Percentiles rank a stretch among this genome's conserved stretches.
Evolutionary conservation across 2,797 vertebrate genomes (phyloP).

Genomic region (Aulostomus chinensis): DNA sequence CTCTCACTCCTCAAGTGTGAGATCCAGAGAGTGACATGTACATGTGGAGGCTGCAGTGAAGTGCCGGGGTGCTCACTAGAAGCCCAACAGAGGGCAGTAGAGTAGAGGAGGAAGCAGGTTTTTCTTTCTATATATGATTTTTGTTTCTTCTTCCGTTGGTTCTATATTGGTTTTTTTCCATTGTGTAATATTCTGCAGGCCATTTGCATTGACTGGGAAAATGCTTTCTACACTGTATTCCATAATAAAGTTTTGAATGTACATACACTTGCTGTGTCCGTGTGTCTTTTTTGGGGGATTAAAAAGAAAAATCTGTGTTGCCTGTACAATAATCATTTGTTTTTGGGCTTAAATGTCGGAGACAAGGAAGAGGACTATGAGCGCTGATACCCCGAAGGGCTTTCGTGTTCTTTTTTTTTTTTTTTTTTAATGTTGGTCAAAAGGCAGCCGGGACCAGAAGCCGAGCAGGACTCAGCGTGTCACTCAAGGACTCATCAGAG

Average conservation of each 20-base stretch:
- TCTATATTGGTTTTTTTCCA: constrained; percentile 66
- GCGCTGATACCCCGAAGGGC: not conserved
- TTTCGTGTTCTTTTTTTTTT: not conserved
- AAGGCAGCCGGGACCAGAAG: not conserved
- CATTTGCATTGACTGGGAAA: constrained; percentile 94
- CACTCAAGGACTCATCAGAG: constrained; percentile 1
- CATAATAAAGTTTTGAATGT: constrained; percentile 99
- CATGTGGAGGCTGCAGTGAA: constrained; percentile 49
- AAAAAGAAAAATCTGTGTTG: not conserved
- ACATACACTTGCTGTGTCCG: constrained; percentile 58
- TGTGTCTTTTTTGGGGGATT: not conserved
- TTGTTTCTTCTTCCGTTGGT: constrained; percentile 65
- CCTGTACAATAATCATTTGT: too few species aligned
- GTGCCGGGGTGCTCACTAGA: constrained; percentile 50
- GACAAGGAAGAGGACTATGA: not conserved
- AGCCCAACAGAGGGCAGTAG: constrained; percentile 63
- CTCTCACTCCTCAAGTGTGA: constrained; percentile 17
- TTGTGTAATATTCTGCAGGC: constrained; percentile 90
- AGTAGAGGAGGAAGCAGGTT: constrained; percentile 67
- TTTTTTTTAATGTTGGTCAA: not conserved
- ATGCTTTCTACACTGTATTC: constrained; percentile 99
- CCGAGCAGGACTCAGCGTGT: not conserved
- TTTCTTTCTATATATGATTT: constrained; percentile 61
- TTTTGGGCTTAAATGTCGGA: not conserved
- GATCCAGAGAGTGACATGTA: constrained; percentile 14